These are phyloP conservation scores for Podarcis siculus DNA, from an alignment of 2,797 vertebrate genomes.

Conservation along the genomic window DNA sequence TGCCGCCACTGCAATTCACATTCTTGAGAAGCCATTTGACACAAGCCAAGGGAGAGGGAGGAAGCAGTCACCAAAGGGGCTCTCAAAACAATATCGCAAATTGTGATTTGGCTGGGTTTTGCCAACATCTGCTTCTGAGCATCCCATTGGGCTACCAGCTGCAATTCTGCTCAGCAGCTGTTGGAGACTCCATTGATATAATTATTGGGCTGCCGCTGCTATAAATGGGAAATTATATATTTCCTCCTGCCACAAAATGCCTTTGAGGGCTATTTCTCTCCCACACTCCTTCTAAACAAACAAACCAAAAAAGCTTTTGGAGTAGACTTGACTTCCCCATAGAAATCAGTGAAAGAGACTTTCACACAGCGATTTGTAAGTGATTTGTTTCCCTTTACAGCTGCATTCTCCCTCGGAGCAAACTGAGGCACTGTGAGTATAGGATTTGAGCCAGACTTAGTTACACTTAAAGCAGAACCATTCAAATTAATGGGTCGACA, in stretches of 20 bases:
- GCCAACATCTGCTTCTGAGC: conserved; percentile 10
- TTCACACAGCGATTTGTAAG: background rate
- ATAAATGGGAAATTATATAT: conserved; percentile 35
- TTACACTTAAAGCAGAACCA: too few relatives aligned
- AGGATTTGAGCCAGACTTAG: too few relatives aligned
- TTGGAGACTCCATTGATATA: conserved; percentile 12
- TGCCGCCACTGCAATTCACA: background rate
- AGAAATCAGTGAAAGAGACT: background rate
- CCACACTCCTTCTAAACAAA: background rate
- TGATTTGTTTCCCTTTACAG: background rate
- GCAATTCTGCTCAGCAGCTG: conserved; percentile 15
- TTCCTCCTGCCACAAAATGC: background rate
- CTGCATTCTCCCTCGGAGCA: background rate
- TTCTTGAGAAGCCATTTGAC: background rate
- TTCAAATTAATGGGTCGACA: too few relatives aligned
- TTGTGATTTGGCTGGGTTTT: conserved; percentile 20
- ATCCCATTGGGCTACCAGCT: conserved; percentile 4
- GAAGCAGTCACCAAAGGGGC: background rate
- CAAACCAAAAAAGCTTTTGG: background rate
- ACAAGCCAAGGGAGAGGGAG: background rate
- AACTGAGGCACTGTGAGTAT: background rate
- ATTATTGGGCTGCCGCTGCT: conserved; percentile 4
- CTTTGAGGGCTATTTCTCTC: background rate
- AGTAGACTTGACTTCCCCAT: background rate
- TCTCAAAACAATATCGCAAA: conserved; percentile 18